Conservation (phyloP, 2,888 invertebrate species). For the Ecliptopera silaceata region DNA sequence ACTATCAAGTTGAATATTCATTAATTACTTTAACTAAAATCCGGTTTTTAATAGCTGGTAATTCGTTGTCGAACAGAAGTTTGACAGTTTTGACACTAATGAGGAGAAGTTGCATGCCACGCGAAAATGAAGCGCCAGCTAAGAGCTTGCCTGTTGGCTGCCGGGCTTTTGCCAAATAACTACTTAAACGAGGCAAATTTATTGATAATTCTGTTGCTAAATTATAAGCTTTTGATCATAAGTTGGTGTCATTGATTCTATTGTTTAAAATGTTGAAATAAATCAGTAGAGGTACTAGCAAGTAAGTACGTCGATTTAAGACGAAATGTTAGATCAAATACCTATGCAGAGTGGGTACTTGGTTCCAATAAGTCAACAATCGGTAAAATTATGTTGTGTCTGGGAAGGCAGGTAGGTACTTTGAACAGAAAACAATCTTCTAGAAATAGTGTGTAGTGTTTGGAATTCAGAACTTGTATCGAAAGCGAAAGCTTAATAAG, state of each 20-base stretch:
- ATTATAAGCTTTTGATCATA: slow-evolving; percentile 1
- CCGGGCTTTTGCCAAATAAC: slow-evolving; percentile 26
- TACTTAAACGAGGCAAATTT: slow-evolving; percentile 13
- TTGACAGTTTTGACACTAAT: slow-evolving; percentile 58
- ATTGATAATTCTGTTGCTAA: slow-evolving; percentile 7
- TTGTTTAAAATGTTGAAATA: no score
- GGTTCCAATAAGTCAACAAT: no score
- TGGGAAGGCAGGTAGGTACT: no score
- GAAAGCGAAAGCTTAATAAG: background rate
- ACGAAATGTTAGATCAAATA: no score
- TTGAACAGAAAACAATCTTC: no score
- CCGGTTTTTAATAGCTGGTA: slow-evolving; percentile 49
- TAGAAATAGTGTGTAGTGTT: no score
- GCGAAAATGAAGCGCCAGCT: slow-evolving; percentile 43
- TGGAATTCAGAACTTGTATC: background rate
- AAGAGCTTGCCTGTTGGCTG: slow-evolving; percentile 32
- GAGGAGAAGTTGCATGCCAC: slow-evolving; percentile 53
- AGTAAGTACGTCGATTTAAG: no score
- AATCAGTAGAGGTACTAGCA: no score
- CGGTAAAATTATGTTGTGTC: no score
- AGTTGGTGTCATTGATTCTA: background rate
- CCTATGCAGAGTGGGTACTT: no score
- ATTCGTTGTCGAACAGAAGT: slow-evolving; percentile 50
- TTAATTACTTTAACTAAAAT: slow-evolving; percentile 39
- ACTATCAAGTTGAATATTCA: slow-evolving; percentile 29